These are phyloP conservation scores for Castor canadensis DNA, from an alignment of 2,113 vertebrate genomes.

Conservation along the genomic window DNA sequence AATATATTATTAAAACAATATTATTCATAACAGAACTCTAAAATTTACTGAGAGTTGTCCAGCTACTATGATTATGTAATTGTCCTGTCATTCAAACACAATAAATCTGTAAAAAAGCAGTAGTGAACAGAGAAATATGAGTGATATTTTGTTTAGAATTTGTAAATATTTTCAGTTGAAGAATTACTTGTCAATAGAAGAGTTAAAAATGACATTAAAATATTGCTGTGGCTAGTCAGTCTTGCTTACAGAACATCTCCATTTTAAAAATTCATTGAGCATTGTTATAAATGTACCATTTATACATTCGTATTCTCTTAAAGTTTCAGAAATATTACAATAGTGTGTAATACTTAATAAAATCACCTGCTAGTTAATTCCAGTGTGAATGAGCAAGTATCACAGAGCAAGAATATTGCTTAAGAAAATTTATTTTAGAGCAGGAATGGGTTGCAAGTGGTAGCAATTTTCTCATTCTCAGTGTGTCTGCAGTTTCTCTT, in stretches of 20 bases:
- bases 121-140: background rate
- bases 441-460: background rate
- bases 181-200: background rate
- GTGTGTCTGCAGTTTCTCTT: background rate
- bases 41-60: background rate
- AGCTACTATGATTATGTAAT: background rate
- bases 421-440: background rate
- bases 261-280: background rate
- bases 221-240: background rate
- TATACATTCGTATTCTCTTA: background rate
- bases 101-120: background rate
- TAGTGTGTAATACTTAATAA: background rate
- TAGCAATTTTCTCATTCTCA: background rate
- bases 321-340: background rate
- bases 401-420: background rate
- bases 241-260: constrained; percentile 6
- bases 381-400: background rate
- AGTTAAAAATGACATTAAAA: constrained; percentile 22
- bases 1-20: background rate
- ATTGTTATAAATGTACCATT: background rate
- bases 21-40: background rate
- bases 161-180: background rate
- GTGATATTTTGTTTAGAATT: background rate
- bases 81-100: background rate
- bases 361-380: constrained; percentile 23